Evolutionary conservation across 1,140 invertebrate genomes (phyloP), one percentile per base, ranked within the genome.

Genomic region (Asbolus verrucosus): DNA sequence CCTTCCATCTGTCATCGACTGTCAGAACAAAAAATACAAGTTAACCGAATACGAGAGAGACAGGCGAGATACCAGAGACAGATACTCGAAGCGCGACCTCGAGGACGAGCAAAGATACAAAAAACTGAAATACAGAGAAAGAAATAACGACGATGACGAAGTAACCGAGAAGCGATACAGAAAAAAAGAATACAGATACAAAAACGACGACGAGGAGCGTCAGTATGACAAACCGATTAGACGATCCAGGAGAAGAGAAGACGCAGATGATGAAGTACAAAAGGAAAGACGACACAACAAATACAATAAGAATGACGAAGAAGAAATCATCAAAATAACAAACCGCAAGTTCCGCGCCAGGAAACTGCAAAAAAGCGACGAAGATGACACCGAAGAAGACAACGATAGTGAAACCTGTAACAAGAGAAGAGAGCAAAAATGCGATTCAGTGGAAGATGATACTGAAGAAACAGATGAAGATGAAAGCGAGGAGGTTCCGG

Each of bases 1-100:
- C 11, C 21, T 63, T 21, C 61, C 61, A 6, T 24, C 61, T 6
- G 38, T 31, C 9, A 1, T 39, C 19, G 31, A 8, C 24, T n/a
- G n/a, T n/a, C n/a, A n/a, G n/a, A 36, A 63, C 33, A 63, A 13
- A 13, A 63, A 63, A 8, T 13, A 63, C n/a, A 63, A 63, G 33
- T 1, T 63, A 16, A 19, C 11, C 11, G 33, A 63, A 8, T 63
- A 24, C 16, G 18, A 63, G n/a, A n/a, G 21, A 5, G 61, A 63
- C 33, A 63, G 33, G 16, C 61, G 61, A 8, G 33, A 63, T n/a
- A 39, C 61, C 9, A 63, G 38, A 63, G 19, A 63, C 13, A 19
- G 61, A 0, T 63, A 63, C 61, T 18, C 36, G 33, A 63, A 39
- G 16, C 31, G 33, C 1, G 36, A 62, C 1, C 0, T 60, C 8